Evolutionary conservation across 2,888 invertebrate species (phyloP).

Genomic region (Palloptera scutellata): DNA sequence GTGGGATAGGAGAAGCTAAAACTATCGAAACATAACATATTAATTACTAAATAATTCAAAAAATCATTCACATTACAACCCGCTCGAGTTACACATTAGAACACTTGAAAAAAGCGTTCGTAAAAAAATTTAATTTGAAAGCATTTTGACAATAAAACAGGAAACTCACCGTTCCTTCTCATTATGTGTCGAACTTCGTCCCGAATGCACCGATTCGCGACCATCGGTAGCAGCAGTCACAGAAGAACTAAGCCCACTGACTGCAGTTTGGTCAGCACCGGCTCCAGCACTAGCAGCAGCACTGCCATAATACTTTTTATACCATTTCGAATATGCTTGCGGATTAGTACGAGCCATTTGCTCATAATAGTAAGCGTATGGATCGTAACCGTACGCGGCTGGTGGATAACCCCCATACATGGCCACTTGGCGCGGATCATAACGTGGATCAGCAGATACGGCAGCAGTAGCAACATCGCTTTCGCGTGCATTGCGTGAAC

Average conservation of each 20-base stretch:
- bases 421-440: constrained; percentile 48
- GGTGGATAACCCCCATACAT: constrained; percentile 48
- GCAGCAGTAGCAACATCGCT: constrained; percentile 52
- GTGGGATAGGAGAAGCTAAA: neutral
- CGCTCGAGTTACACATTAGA: neutral
- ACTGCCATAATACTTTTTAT: constrained; percentile 72
- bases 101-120: neutral
- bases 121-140: neutral
- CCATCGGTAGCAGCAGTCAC: constrained; percentile 66
- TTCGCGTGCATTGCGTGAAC: constrained; percentile 58
- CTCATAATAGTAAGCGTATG: constrained; percentile 76
- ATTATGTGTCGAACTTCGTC: constrained; percentile 78
- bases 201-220: constrained; percentile 82
- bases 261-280: constrained; percentile 21
- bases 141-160: neutral
- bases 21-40: too few relatives aligned
- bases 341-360: constrained; percentile 80
- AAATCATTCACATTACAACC: neutral
- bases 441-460: constrained; percentile 42
- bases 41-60: neutral
- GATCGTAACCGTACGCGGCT: constrained; percentile 65
- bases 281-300: constrained; percentile 40
- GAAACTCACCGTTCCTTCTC: constrained; percentile 71
- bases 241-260: constrained; percentile 46
- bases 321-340: constrained; percentile 80